Percentiles rank a stretch among this genome's conserved stretches.
Conservation (phyloP, 2,888 invertebrate species). For the Ligdia adustata region DNA sequence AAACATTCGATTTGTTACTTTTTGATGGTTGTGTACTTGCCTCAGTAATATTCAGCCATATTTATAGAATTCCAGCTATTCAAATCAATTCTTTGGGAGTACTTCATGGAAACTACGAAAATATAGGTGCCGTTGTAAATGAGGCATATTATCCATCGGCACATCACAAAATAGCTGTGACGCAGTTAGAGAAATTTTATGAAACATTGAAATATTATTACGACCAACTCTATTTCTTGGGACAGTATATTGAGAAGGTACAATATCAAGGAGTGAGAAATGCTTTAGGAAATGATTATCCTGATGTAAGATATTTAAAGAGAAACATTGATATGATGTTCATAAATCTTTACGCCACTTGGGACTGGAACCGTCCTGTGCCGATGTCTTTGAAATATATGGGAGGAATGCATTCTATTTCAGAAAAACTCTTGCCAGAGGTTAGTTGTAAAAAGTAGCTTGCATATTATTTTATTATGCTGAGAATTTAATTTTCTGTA, state of each 20-base stretch:
- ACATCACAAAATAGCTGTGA: constrained; percentile 12
- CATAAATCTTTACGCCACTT: constrained; percentile 42
- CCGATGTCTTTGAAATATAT: constrained; percentile 44
- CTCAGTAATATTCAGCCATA: background rate
- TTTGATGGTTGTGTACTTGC: constrained; percentile 2
- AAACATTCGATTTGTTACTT: constrained; percentile 10
- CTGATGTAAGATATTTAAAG: constrained; percentile 13
- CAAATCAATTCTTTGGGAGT: background rate
- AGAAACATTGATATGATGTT: constrained; percentile 33
- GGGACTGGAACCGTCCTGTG: constrained; percentile 46
- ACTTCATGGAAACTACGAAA: background rate
- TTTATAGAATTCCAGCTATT: constrained; percentile 8
- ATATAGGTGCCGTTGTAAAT: constrained; percentile 7
- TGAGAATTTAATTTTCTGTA: no score
- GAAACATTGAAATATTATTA: background rate
- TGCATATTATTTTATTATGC: no score
- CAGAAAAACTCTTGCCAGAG: constrained; percentile 28
- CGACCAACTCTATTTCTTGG: no score
- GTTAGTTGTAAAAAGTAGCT: constrained; percentile 6
- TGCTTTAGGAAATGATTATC: constrained; percentile 21
- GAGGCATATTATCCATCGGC: constrained; percentile 4
- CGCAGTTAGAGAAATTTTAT: constrained; percentile 12
- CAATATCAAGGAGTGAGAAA: constrained; percentile 7
- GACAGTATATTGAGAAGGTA: no score
- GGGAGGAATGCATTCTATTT: constrained; percentile 43